These are phyloP conservation scores for Hyles vespertilio DNA, from an alignment of 1,140 invertebrate species.

Conservation along the genomic window DNA sequence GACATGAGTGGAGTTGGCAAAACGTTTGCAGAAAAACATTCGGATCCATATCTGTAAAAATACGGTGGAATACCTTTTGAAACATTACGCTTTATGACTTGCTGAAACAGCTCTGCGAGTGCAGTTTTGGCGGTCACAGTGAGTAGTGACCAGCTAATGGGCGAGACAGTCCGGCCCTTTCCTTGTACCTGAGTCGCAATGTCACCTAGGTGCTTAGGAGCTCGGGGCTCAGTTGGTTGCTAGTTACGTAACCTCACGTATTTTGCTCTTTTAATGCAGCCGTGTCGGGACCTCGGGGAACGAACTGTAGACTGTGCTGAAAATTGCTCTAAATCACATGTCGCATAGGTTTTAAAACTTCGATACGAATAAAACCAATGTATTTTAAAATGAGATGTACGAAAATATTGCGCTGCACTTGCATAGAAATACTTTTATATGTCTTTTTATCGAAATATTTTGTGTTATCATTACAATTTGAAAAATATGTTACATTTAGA, in stretches of 20 bases:
- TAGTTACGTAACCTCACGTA: slow-evolving; percentile 12
- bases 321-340: background rate
- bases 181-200: slow-evolving; percentile 27
- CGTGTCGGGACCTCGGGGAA: background rate
- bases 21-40: too few relatives aligned
- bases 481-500: background rate
- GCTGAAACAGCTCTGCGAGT: slow-evolving; percentile 27
- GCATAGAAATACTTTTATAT: too few relatives aligned
- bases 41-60: too few relatives aligned
- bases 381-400: background rate
- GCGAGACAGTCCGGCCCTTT: slow-evolving; percentile 23
- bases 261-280: slow-evolving; percentile 13
- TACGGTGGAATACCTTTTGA: too few relatives aligned
- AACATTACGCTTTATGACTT: slow-evolving; percentile 22
- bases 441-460: too few relatives aligned
- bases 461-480: background rate
- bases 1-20: too few relatives aligned
- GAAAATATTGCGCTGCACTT: too few relatives aligned
- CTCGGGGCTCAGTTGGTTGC: background rate
- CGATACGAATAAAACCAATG: background rate
- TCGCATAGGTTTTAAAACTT: background rate
- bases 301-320: background rate
- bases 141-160: slow-evolving; percentile 32
- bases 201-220: slow-evolving; percentile 11
- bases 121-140: slow-evolving; percentile 29